Evolutionary conservation across 1,140 invertebrate species (phyloP).

Genomic region (Penaeus japonicus): DNA sequence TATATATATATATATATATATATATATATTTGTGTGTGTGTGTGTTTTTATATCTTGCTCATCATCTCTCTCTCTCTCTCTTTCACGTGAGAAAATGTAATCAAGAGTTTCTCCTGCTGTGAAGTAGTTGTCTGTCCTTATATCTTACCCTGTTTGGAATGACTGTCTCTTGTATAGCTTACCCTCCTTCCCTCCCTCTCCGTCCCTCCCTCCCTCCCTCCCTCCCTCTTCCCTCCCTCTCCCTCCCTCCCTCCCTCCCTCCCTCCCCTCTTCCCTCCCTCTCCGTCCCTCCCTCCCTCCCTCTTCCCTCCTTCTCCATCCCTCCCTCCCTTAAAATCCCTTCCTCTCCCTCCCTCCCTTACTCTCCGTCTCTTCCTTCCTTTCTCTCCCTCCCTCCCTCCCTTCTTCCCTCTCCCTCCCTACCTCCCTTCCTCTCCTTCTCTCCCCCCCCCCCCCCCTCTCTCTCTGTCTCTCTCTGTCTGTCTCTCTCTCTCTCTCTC

Average conservation of each 20-base stretch:
- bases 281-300: too few species aligned
- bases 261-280: not conserved
- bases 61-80: not conserved
- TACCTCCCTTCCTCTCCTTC: not conserved
- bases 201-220: constrained; percentile 1
- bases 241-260: not conserved
- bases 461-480: too few species aligned
- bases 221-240: not conserved
- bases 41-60: too few species aligned
- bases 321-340: too few species aligned
- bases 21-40: too few species aligned
- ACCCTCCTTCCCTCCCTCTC: constrained; percentile 9
- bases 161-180: not conserved
- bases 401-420: not conserved
- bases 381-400: not conserved
- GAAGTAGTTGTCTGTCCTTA: too few species aligned
- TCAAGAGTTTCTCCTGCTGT: too few species aligned
- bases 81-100: too few species aligned
- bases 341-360: not conserved
- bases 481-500: not conserved
- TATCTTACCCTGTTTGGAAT: too few species aligned
- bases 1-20: too few species aligned
- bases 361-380: not conserved
- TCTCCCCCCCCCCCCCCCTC: not conserved
- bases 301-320: too few species aligned